Evolutionary conservation across 37 sponge, comb jelly and placozoan genomes (phyloP), one percentile per base, ranked within the genome.

Genomic region (Eunapius fragilis): DNA sequence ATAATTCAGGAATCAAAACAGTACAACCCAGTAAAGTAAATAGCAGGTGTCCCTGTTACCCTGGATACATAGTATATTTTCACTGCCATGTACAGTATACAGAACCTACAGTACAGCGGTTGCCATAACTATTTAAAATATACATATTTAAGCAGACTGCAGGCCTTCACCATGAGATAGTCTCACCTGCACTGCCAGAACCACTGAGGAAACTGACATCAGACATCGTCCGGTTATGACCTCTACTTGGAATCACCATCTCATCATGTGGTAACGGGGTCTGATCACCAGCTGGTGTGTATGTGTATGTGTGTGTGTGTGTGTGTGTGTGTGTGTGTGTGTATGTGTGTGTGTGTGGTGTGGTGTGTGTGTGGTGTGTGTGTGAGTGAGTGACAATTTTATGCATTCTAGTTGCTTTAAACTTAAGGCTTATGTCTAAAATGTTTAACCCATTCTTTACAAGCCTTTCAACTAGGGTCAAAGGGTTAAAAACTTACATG

Each of bases 171-270:
- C 10, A 31, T 31, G 25, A 2, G 47, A 14, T 2, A 11, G 68
- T 31, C 37, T 2, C 69, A 75, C 77, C 74, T 81, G 76, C 37
- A 25, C 83, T 73, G 17, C 77, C 48, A 4, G 88, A 78, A 33
- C 71, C 70, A 30, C 28, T 83, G 58, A 87, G 85, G 72, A 37
- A 80, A 74, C 90, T 90, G 33, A 90, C 49, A 37, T 91, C 82
- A 28, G 91, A 91, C 22, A 82, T 76, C 19, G 79, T 91, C 27
- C 91, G 49, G 28, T 77, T 28, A 58, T 89, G 90, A 2, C 76
- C 85, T 4, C 89, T 25, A 75, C n/a, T 23, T 34, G 84, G 80
- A 35, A 78, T 80, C 68, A 33, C 6, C 72, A 58, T 11, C 58
- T 58, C 58, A 58, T 58, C 58, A 11, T 58, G 58, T 34, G 76